A percentile compares a stretch with the other conserved stretches of the same genome.
Evolutionary conservation across 2,797 vertebrate genomes (phyloP).

Genomic region (Sebastes trivittatus): DNA sequence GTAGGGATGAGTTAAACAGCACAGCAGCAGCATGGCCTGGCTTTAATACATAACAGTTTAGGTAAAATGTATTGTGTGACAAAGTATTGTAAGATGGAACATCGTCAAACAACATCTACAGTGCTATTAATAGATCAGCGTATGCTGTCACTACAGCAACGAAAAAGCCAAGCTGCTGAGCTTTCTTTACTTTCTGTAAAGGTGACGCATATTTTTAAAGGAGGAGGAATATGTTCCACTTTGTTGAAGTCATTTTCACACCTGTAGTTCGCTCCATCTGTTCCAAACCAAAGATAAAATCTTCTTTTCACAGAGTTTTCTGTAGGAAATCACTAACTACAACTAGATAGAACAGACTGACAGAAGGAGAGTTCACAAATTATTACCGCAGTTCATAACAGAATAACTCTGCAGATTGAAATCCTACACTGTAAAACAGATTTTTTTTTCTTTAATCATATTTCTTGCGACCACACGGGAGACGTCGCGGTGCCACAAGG

Average conservation of each 20-base stretch:
- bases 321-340: not conserved
- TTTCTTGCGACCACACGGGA: not conserved
- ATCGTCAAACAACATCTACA: not conserved
- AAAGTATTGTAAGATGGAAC: not conserved
- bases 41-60: not conserved
- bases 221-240: not conserved
- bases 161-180: not conserved
- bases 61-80: not conserved
- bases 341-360: not conserved
- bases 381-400: not conserved
- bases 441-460: not conserved
- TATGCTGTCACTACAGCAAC: not conserved
- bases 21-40: not conserved
- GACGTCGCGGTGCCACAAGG: not conserved
- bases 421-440: not conserved
- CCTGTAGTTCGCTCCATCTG: not conserved
- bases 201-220: not conserved
- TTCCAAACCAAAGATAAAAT: not conserved
- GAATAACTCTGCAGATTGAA: not conserved
- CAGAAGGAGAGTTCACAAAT: not conserved
- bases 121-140: not conserved
- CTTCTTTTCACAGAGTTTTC: not conserved
- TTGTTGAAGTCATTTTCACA: not conserved
- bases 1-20: not conserved
- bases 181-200: not conserved